Evolutionary conservation across 2,888 invertebrate species (phyloP), one percentile per base, ranked within the genome.

Genomic region (Itoplectis maculator): DNA sequence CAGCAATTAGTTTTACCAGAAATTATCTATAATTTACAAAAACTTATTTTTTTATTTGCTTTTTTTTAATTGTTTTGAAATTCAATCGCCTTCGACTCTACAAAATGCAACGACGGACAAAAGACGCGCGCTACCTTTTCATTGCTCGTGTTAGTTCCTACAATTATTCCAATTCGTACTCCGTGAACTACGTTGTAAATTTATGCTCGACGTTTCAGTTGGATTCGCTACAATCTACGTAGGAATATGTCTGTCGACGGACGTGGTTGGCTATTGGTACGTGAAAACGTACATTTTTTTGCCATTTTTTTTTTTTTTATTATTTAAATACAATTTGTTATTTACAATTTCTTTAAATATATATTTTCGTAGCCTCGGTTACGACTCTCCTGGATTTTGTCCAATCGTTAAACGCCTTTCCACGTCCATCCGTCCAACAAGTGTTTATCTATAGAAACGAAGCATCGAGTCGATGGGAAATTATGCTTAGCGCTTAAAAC

Each of bases 291-390:
- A n/a, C 35, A n/a, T 59, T 59, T 15, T 40, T 63, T 20, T 11
- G 18, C n/a, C n/a, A n/a, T n/a, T n/a, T 63, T 42, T 23, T 49
- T 73, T 59, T 65, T 59, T 23, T 79, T 69, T 76, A 54, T 73
- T 68, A 59, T 77, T 81, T 61, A 42, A 29, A 70, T 65, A 66
- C 70, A 79, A 72, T 82, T 76, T 79, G 42, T 79, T 82, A 82
- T 82, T 75, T 82, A 82, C 82, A 82, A 76, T 61, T 47, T 65
- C 66, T 74, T 51, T 40, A 40, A 35, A 59, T 37, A 59, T 35
- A 47, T 47, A 61, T 76, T 47, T 40, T 51, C 35, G 65, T 20
- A 72, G 18, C 9, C 23, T 79, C 47, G n/a, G 54, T 66, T 72
- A 49, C 49, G 73, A 68, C 54, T 45, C 23, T 37, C 40, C 8